Percentiles rank a stretch among this genome's conserved stretches.
Conservation (phyloP, 2,797 vertebrate genomes). For the Eulemur rubriventer region DNA sequence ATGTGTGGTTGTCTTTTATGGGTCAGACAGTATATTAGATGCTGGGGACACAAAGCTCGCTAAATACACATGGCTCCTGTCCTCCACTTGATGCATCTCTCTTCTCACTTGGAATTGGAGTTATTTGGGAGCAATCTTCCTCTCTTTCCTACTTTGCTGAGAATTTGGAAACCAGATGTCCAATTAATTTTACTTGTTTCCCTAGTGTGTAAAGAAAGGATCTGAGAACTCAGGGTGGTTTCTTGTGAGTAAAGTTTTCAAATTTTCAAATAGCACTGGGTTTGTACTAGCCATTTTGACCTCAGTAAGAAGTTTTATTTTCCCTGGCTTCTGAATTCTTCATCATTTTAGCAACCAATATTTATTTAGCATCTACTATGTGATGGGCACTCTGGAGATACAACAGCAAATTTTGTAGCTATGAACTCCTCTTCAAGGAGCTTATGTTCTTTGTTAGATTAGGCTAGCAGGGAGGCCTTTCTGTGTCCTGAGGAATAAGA, state of each 20-base stretch:
- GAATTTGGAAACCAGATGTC: background rate
- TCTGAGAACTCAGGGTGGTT: background rate
- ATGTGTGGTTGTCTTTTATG: rapidly evolving
- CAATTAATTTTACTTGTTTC: background rate
- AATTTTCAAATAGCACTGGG: background rate
- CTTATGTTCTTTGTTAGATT: background rate
- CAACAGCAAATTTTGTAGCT: background rate
- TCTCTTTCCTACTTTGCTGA: background rate
- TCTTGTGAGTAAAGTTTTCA: background rate
- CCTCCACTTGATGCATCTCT: background rate
- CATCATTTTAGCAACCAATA: background rate
- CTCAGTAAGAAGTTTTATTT: background rate
- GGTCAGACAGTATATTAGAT: no score
- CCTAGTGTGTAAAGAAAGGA: background rate
- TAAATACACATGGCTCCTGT: no score
- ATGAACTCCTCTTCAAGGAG: background rate
- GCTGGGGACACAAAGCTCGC: background rate
- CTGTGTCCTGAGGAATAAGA: background rate
- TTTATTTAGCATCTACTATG: background rate
- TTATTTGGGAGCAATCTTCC: background rate
- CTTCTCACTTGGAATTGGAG: background rate
- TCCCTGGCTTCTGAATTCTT: no score
- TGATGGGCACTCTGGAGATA: background rate
- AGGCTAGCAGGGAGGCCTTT: background rate
- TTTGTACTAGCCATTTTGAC: background rate